phyloP scores from a whole-genome alignment of 92 coral and sea anemone genomes.

The Zoanthus solanderi region DNA sequence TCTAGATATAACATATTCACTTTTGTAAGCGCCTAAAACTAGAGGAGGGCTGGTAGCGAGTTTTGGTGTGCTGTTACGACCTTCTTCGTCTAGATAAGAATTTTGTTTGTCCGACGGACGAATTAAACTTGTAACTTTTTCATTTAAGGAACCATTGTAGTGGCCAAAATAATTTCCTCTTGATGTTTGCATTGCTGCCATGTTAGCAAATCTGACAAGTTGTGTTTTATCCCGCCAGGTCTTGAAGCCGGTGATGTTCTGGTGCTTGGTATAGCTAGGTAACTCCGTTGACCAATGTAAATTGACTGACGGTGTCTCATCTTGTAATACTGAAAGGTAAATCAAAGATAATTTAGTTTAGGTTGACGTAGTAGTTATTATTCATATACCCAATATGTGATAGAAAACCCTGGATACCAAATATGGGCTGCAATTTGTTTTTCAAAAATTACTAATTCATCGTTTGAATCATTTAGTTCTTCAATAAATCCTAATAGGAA shows the following conservation, averaged over 20 bases:
- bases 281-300: background rate
- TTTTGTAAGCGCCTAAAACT: background rate
- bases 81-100: background rate
- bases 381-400: no score
- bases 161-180: background rate
- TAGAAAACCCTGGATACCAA: background rate
- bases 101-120: constrained; percentile 4
- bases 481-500: no score
- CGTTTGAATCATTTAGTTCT: no score
- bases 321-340: background rate
- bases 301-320: background rate
- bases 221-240: background rate
- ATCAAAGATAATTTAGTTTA: background rate
- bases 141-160: background rate
- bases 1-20: background rate
- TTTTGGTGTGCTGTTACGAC: constrained; percentile 25
- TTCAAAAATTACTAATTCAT: no score
- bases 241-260: background rate
- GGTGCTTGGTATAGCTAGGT: background rate
- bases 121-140: background rate
- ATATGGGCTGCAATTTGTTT: no score
- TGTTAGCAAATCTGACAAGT: background rate
- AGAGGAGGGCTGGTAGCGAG: constrained; percentile 8
- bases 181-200: background rate
- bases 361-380: background rate